Conservation (phyloP, 2,113 vertebrate genomes). For the Oryzias javanicus region DNA sequence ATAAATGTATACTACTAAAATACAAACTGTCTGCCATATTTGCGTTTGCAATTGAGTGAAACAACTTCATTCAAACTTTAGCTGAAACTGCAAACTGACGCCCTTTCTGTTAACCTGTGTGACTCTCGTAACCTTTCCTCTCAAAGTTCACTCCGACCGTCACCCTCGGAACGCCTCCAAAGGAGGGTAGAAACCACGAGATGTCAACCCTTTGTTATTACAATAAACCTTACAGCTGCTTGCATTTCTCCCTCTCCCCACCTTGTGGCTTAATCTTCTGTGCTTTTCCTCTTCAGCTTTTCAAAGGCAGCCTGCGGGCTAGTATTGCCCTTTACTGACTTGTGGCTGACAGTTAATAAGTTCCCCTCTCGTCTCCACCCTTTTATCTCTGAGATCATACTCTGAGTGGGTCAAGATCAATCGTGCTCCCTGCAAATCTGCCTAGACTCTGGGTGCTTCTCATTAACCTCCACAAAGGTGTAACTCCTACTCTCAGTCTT, state of each 20-base stretch:
- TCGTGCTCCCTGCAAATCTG: conserved; percentile 76
- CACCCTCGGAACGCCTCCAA: conserved; percentile 21
- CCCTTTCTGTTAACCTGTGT: conserved; percentile 23
- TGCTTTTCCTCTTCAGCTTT: conserved; percentile 75
- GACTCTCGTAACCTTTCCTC: conserved; percentile 51
- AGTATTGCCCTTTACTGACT: conserved; percentile 78
- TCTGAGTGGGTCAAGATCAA: conserved; percentile 78
- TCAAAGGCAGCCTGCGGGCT: conserved; percentile 79
- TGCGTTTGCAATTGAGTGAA: not conserved
- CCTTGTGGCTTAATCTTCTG: conserved; percentile 68
- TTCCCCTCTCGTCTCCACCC: conserved; percentile 69
- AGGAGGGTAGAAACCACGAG: conserved; percentile 25
- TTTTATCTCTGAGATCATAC: conserved; percentile 79
- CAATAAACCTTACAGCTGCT: conserved; percentile 56
- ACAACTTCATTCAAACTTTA: conserved; percentile 44
- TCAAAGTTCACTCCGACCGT: conserved; percentile 52
- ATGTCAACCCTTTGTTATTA: conserved; percentile 54
- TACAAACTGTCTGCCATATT: conserved; percentile 26
- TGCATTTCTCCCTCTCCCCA: conserved; percentile 46
- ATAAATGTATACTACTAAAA: conserved; percentile 47
- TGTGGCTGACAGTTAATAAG: conserved; percentile 75
- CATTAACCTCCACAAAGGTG: conserved; percentile 67
- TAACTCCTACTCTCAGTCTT: conserved; percentile 35
- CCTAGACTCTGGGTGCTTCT: conserved; percentile 69
- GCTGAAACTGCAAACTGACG: conserved; percentile 22